Evolutionary conservation across 2,113 vertebrate species (phyloP).

Genomic region (Sander lucioperca): DNA sequence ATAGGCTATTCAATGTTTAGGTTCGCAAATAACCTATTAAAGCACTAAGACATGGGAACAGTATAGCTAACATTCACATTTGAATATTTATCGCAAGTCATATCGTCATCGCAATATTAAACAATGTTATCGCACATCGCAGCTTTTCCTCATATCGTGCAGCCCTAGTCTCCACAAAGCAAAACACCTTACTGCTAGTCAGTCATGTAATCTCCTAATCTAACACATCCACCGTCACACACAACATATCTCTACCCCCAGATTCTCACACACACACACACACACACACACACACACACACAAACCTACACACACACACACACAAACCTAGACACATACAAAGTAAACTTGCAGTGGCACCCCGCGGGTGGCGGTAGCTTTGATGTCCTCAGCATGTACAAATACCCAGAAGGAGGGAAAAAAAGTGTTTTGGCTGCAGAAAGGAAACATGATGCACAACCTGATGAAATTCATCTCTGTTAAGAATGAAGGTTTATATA

Average conservation of each 20-base stretch:
- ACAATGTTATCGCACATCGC: no score
- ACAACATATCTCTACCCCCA: neutral
- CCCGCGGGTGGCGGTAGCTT: slow-evolving; percentile 45
- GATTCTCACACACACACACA: slow-evolving; percentile 6
- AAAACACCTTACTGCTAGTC: neutral
- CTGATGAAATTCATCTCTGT: slow-evolving; percentile 29
- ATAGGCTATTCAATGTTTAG: no score
- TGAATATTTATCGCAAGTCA: no score
- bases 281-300: slow-evolving; percentile 14
- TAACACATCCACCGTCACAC: neutral
- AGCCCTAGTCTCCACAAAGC: slow-evolving; percentile 2
- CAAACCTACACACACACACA: slow-evolving; percentile 18
- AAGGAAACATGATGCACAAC: slow-evolving; percentile 24
- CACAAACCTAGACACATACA: slow-evolving; percentile 23
- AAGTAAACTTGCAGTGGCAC: slow-evolving; percentile 40
- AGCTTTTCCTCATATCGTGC: no score
- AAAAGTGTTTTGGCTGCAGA: slow-evolving; percentile 1
- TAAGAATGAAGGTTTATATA: slow-evolving; percentile 10
- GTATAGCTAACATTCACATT: no score
- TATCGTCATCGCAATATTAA: no score
- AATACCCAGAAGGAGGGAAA: slow-evolving; percentile 28
- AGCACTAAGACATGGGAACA: no score
- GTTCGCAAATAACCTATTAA: no score
- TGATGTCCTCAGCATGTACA: slow-evolving; percentile 60
- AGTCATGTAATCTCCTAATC: slow-evolving; percentile 14